A percentile compares a stretch with the other conserved stretches of the same genome.
phyloP scores from a whole-genome alignment of 2,113 vertebrate species.

The Asarcornis scutulata region DNA sequence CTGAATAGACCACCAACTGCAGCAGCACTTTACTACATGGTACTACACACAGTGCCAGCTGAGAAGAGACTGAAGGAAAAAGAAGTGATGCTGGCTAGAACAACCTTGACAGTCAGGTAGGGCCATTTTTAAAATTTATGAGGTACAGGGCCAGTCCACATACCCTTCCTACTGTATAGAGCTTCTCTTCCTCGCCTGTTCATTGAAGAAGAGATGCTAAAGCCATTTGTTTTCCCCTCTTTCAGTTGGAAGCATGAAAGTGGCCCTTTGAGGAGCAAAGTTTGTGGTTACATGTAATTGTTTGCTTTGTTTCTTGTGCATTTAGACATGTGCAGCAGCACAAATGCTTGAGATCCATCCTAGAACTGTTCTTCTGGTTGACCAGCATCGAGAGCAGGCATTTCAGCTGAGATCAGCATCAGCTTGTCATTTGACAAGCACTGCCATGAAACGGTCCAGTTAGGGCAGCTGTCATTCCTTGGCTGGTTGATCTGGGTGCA shows the following conservation, averaged over 20 bases:
- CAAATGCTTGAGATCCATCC: background rate
- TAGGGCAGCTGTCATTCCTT: background rate
- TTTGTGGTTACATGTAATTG: background rate
- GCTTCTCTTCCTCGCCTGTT: background rate
- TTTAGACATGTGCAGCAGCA: background rate
- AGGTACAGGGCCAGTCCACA: background rate
- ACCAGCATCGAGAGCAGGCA: fast-evolving
- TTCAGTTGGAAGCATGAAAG: background rate
- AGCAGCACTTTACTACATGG: background rate
- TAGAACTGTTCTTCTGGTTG: background rate
- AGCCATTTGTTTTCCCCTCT: background rate
- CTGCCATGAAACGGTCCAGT: background rate
- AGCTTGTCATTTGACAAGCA: background rate
- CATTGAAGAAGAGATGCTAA: background rate
- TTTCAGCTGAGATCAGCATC: slow-evolving; percentile 6
- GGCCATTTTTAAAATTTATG: background rate
- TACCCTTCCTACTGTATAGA: background rate
- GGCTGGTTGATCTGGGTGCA: background rate
- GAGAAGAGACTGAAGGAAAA: background rate
- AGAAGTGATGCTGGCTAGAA: background rate
- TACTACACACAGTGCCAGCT: background rate
- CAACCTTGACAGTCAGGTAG: background rate
- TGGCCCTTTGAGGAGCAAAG: background rate
- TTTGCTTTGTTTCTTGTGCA: background rate
- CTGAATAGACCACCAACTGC: slow-evolving; percentile 10